These are phyloP conservation scores for Acipenser ruthenus DNA, from an alignment of 2,797 vertebrate genomes.

Conservation along the genomic window DNA sequence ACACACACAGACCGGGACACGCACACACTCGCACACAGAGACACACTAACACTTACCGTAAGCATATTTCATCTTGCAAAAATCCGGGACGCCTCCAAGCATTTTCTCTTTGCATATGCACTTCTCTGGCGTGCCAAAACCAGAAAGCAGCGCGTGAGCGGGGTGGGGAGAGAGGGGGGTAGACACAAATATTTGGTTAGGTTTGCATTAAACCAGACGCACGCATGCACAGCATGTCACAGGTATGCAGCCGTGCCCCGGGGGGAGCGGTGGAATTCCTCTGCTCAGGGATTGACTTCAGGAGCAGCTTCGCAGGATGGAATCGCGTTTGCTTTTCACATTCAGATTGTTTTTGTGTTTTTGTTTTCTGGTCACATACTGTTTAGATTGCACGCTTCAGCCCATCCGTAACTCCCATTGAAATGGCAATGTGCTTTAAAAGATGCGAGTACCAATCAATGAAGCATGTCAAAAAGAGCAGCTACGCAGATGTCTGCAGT, in stretches of 20 bases:
- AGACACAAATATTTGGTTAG: neutral
- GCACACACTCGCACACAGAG: neutral
- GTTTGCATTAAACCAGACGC: neutral
- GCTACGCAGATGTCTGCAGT: too few species aligned
- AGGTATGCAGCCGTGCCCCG: neutral
- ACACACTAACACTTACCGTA: slow-evolving; percentile 61
- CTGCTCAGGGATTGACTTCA: too few species aligned
- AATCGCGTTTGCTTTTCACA: too few species aligned
- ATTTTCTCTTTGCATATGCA: slow-evolving; percentile 79
- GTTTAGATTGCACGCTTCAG: too few species aligned
- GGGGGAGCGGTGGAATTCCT: too few species aligned
- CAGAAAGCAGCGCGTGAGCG: neutral
- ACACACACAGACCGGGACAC: slow-evolving; percentile 10
- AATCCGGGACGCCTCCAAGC: slow-evolving; percentile 62
- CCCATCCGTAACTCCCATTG: too few species aligned
- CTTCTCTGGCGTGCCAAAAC: slow-evolving; percentile 55
- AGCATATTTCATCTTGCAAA: slow-evolving; percentile 76
- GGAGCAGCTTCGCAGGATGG: too few species aligned
- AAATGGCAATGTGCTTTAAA: too few species aligned
- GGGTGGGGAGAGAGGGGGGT: neutral
- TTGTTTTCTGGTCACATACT: too few species aligned
- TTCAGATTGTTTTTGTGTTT: too few species aligned
- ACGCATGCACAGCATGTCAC: neutral
- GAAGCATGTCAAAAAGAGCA: too few species aligned
- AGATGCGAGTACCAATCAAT: too few species aligned